Conservation (phyloP, 1,140 invertebrate species). For the Lucilia cuprina region DNA sequence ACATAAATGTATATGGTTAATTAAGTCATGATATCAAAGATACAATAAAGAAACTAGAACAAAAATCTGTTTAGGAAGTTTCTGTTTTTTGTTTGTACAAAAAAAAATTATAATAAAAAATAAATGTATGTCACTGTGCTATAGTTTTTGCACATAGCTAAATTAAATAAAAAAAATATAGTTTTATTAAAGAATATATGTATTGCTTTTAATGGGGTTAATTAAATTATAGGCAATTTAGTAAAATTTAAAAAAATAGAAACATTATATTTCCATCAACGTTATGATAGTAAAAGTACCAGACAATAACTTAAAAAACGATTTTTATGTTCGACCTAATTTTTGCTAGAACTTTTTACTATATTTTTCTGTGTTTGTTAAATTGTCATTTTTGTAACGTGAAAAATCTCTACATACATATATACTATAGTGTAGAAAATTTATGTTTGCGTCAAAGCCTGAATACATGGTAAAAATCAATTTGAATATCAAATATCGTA, state of each 20-base stretch:
- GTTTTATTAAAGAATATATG: no score
- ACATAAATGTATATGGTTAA: not conserved
- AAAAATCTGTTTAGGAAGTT: not conserved
- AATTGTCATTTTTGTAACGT: no score
- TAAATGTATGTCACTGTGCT: not conserved
- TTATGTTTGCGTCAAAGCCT: not conserved
- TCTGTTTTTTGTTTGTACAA: not conserved
- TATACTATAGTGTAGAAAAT: no score
- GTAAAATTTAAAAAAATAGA: not conserved
- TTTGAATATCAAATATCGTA: not conserved
- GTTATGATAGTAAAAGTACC: not conserved
- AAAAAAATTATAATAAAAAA: not conserved
- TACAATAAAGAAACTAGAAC: not conserved
- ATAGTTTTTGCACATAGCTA: no score
- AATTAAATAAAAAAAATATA: no score
- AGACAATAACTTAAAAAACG: constrained; percentile 3
- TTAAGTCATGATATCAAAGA: not conserved
- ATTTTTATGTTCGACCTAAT: constrained; percentile 28
- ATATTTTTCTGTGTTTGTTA: no score
- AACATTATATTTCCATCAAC: not conserved
- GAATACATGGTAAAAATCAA: not conserved
- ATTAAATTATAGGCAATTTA: not conserved
- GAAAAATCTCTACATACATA: no score
- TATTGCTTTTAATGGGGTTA: not conserved
- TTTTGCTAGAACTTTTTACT: not conserved